Percentiles rank a stretch among this genome's conserved stretches.
These are phyloP conservation scores for Orthonychiurus folsomi DNA, from an alignment of 2,888 invertebrate genomes.

Conservation along the genomic window DNA sequence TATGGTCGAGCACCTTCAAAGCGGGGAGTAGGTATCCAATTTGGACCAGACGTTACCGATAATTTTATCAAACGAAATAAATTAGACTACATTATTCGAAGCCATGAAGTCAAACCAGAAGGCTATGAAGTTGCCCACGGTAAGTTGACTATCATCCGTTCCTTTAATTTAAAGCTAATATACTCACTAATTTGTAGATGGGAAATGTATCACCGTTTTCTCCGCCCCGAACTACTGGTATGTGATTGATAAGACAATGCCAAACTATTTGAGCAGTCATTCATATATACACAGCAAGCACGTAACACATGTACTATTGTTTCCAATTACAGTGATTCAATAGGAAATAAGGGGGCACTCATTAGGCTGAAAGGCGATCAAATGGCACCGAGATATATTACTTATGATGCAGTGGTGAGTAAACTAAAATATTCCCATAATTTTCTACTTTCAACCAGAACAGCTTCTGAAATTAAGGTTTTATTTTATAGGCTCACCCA, in stretches of 20 bases:
- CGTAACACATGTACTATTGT: too few species aligned
- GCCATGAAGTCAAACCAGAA: constrained; percentile 94
- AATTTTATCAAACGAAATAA: constrained; percentile 74
- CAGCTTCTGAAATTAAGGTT: constrained; percentile 24
- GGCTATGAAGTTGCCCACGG: constrained; percentile 93
- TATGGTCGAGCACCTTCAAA: constrained; percentile 84
- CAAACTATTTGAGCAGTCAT: neutral
- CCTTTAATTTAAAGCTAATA: too few species aligned
- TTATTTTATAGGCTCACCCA: constrained; percentile 78
- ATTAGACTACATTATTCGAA: constrained; percentile 86
- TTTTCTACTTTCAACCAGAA: constrained; percentile 9
- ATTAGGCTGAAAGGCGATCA: constrained; percentile 87
- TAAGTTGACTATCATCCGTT: too few species aligned
- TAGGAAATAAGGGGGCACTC: constrained; percentile 98
- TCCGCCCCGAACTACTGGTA: constrained; percentile 99
- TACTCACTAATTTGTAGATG: too few species aligned
- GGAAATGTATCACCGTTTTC: constrained; percentile 96
- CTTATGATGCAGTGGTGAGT: constrained; percentile 91
- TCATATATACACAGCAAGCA: too few species aligned
- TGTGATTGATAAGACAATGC: too few species aligned
- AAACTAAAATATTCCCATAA: constrained; percentile 13
- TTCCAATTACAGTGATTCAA: constrained; percentile 85
- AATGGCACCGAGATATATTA: constrained; percentile 79
- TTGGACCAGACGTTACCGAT: constrained; percentile 87
- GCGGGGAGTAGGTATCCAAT: constrained; percentile 95